Conservation (phyloP, 2,113 vertebrate species). For the Corythaixoides concolor region DNA sequence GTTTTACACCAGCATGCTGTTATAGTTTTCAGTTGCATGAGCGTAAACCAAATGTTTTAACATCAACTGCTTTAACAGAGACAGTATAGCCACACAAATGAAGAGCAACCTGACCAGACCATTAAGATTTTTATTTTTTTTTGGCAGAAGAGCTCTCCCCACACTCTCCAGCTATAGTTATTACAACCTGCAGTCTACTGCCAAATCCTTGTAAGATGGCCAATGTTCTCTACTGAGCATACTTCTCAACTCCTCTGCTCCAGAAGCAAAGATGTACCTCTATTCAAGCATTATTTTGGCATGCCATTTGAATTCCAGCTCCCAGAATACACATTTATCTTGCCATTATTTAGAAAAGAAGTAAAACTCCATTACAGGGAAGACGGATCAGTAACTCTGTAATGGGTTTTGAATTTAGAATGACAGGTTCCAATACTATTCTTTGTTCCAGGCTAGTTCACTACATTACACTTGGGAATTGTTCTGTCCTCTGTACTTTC, state of each 20-base stretch:
- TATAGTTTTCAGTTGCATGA: neutral
- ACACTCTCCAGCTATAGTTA: neutral
- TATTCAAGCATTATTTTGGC: neutral
- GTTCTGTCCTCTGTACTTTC: neutral
- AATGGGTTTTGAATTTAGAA: conserved; percentile 30
- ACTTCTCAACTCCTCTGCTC: neutral
- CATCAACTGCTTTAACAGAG: neutral
- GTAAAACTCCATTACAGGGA: neutral
- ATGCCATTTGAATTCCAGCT: neutral
- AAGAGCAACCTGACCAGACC: neutral
- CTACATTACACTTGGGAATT: neutral
- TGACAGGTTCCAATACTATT: neutral
- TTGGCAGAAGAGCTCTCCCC: neutral
- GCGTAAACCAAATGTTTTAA: neutral
- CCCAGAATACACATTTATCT: neutral
- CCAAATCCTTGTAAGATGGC: neutral
- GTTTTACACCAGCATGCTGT: neutral
- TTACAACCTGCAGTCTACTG: neutral
- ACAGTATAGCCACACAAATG: neutral
- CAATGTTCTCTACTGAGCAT: neutral
- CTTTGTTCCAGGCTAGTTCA: neutral
- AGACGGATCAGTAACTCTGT: neutral
- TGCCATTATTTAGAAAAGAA: neutral
- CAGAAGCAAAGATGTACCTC: neutral
- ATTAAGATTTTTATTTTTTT: neutral